Conservation (phyloP, 2,113 vertebrate species). For the Galeopterus variegatus region DNA sequence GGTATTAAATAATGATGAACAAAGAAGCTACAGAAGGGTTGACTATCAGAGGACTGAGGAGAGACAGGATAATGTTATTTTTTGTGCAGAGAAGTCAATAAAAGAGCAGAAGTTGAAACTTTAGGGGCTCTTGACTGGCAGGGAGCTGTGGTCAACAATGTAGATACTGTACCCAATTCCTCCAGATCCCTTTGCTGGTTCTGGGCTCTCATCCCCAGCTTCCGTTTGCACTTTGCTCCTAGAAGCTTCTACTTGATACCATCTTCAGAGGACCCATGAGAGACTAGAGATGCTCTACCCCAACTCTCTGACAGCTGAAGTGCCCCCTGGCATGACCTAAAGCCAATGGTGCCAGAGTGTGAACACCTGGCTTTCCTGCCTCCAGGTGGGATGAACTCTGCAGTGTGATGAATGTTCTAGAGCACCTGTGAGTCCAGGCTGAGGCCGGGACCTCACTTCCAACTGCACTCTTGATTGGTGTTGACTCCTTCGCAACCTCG, state of each 20-base stretch:
- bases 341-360: fast-evolving
- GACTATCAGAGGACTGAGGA: neutral
- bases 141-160: neutral
- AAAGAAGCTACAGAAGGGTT: neutral
- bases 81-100: neutral
- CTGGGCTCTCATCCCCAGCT: neutral
- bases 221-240: neutral
- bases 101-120: neutral
- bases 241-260: neutral
- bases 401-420: neutral
- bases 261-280: neutral
- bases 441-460: neutral
- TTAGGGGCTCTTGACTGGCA: neutral
- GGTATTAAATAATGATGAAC: neutral
- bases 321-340: neutral
- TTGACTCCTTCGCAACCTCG: neutral
- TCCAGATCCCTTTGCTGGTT: neutral
- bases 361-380: neutral
- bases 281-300: neutral
- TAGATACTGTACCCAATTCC: fast-evolving
- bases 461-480: fast-evolving
- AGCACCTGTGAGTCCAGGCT: too few species aligned
- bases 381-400: neutral
- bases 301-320: neutral
- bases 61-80: neutral